These are phyloP conservation scores for Bombus terrestris DNA, from an alignment of 1,140 invertebrate species.

Conservation along the genomic window DNA sequence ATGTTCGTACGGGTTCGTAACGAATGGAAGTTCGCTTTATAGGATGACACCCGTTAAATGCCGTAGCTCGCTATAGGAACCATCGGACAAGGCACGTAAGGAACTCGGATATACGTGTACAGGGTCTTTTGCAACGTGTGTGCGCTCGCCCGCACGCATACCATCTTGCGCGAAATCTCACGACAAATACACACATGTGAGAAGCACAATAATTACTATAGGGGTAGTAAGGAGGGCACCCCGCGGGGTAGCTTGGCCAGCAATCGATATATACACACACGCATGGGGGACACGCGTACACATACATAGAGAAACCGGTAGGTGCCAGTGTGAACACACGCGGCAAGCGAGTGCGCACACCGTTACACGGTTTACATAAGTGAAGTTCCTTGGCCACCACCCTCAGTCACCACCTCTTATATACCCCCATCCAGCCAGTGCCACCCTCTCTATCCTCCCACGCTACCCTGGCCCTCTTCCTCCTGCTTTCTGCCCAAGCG, in stretches of 20 bases:
- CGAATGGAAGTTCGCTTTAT: conserved; percentile 62
- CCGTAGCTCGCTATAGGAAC: conserved; percentile 64
- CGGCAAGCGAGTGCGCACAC: conserved; percentile 58
- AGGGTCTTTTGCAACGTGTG: conserved; percentile 26
- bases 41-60: conserved; percentile 80
- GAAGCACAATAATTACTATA: conserved; percentile 81
- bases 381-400: conserved; percentile 78
- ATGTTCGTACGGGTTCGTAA: conserved; percentile 19
- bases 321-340: conserved; percentile 47
- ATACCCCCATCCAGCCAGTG: conserved; percentile 64
- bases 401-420: conserved; percentile 72
- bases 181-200: conserved; percentile 76
- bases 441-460: conserved; percentile 58
- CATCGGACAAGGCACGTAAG: conserved; percentile 77
- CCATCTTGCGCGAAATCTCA: conserved; percentile 60
- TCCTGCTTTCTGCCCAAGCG: conserved; percentile 79
- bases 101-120: conserved; percentile 67
- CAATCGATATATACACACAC: conserved; percentile 81
- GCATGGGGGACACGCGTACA: conserved; percentile 58
- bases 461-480: conserved; percentile 65
- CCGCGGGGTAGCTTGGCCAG: conserved; percentile 75
- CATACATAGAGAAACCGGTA: conserved; percentile 39
- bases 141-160: conserved; percentile 60
- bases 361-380: conserved; percentile 77
- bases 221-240: conserved; percentile 65